Evolutionary conservation across 2,888 invertebrate genomes (phyloP).

Genomic region (Trachelus troglodyta): DNA sequence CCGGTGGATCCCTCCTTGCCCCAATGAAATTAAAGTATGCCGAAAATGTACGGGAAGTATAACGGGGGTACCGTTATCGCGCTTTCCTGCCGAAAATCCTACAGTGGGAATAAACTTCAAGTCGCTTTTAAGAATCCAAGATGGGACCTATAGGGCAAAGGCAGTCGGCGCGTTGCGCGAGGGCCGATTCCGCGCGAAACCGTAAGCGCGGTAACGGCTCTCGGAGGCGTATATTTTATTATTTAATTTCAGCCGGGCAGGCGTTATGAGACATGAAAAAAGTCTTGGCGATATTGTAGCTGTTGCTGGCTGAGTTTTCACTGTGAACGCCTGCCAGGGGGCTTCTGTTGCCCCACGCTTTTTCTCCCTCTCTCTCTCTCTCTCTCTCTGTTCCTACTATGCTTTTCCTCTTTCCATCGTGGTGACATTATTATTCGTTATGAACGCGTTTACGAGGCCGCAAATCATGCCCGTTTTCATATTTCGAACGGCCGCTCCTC

Average conservation of each 20-base stretch:
- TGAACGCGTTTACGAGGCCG: constrained; percentile 66
- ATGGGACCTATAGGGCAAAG: not conserved
- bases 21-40: not conserved
- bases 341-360: constrained; percentile 28
- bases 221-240: constrained; percentile 60
- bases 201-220: constrained; percentile 20
- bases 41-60: not conserved
- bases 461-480: constrained; percentile 66
- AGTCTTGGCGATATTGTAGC: constrained; percentile 59
- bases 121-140: not conserved
- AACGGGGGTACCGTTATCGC: not conserved
- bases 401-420: not conserved
- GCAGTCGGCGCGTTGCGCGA: not conserved
- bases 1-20: not conserved
- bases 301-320: constrained; percentile 52
- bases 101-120: not conserved
- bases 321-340: constrained; percentile 31
- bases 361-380: not conserved
- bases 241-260: constrained; percentile 61
- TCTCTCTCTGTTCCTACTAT: not conserved
- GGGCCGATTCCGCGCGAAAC: constrained; percentile 7
- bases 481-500: constrained; percentile 65
- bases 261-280: constrained; percentile 63
- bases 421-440: constrained; percentile 67
- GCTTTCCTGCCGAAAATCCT: not conserved